Base-by-base conservation (phyloP, 2,888 invertebrate species). In the Rapana venosa region DNA sequence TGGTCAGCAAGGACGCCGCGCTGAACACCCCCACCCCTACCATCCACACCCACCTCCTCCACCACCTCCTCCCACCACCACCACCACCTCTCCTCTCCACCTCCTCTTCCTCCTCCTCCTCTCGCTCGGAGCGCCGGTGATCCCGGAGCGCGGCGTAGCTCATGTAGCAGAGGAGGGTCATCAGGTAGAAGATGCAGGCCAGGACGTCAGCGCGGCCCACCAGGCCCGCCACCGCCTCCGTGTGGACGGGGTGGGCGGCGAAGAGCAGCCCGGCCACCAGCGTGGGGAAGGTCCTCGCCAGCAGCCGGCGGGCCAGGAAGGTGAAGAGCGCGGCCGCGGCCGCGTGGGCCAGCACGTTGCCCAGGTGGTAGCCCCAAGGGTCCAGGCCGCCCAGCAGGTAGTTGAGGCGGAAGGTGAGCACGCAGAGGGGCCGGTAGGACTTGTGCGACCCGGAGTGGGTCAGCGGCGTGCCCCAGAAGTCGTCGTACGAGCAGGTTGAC, bases 401-500 rank as follows among this genome's bases (percentile, higher is more conserved):
- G 97, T 98, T 98, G 93, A 98, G 97, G 93, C 98, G 97, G 97
- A 98, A 98, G 93, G 98, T 97, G 92, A 98, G 97, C 92, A 98
- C 98, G 96, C 98, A 98, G 94, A 99, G 97, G 88, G 99, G 99
- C 70, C 99, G 97, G 97, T 99, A 99, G 90, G 99, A 99, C 95
- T 99, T 99, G 97, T 99, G 99, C 26, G 99, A 99, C 88, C 99
- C 99, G 92, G 97, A 97, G 97, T 98, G 98, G 93, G 97, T 97
- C 94, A 99, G 97, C 91, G 99, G 98, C 81, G 99, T 99, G 87
- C 99, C 99, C 99, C 99, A 99, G 97, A 99, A 99, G 97, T 99
- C 99, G 97, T 99, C 98, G 96, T 97, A 97, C 95, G n/a, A 99
- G 97, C 94, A 99, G 97, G 93, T 97, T 97, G 94, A 97, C 97